A percentile compares a stretch with the other conserved stretches of the same genome.
Evolutionary conservation across 2,797 vertebrate species (phyloP).

Genomic region (Hemibagrus guttatus): DNA sequence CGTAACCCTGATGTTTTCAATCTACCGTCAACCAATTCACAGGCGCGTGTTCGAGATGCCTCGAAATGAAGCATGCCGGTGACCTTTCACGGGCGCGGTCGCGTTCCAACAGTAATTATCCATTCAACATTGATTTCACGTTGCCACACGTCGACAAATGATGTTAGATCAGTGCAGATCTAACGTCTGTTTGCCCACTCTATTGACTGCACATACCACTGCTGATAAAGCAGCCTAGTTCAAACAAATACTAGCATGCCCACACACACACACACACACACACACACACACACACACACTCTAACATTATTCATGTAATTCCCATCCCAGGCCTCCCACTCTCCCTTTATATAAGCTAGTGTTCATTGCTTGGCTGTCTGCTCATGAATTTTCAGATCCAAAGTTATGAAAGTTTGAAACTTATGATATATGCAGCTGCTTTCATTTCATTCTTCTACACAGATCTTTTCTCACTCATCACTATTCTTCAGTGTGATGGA

Average conservation of each 20-base stretch:
- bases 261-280: neutral
- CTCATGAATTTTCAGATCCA: constrained; percentile 20
- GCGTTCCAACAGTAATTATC: constrained; percentile 25
- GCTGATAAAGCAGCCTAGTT: constrained; percentile 42
- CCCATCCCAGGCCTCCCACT: constrained; percentile 44
- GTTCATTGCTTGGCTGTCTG: constrained; percentile 31
- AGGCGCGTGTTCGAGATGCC: neutral
- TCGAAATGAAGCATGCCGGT: constrained; percentile 10
- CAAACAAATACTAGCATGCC: constrained; percentile 25
- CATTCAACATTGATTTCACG: constrained; percentile 43
- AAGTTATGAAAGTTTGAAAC: constrained; percentile 28
- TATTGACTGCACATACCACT: constrained; percentile 33
- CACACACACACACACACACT: constrained; percentile 1
- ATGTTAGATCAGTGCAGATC: constrained; percentile 36
- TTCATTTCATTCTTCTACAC: neutral
- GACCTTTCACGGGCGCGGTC: constrained; percentile 19
- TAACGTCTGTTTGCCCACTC: constrained; percentile 28
- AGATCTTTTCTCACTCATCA: neutral
- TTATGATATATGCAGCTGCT: neutral
- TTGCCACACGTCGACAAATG: constrained; percentile 36
- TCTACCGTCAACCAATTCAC: neutral
- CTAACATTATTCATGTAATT: constrained; percentile 45
- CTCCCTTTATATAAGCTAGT: constrained; percentile 48
- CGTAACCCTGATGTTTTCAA: neutral
- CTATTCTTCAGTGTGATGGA: neutral